These are phyloP conservation scores for Parasteatoda lunata DNA, from an alignment of 2,888 invertebrate genomes.

Conservation along the genomic window DNA sequence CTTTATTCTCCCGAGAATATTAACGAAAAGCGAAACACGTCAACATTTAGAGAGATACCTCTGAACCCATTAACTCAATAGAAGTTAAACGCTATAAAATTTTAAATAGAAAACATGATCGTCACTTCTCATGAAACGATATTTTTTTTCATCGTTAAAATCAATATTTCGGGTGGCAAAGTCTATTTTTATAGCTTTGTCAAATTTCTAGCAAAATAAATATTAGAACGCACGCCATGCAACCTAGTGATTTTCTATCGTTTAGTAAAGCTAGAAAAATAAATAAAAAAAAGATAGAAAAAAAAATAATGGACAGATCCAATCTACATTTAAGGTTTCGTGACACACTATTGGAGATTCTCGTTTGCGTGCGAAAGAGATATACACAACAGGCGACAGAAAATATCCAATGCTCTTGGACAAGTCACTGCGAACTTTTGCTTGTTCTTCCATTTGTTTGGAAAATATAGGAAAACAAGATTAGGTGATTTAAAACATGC, in stretches of 20 bases:
- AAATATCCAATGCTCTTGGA: background rate
- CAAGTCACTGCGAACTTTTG: constrained; percentile 1
- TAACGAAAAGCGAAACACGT: too few species aligned
- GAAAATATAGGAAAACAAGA: constrained; percentile 20
- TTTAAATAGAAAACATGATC: too few species aligned
- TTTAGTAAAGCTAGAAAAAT: background rate
- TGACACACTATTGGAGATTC: constrained; percentile 10
- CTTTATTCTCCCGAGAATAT: too few species aligned
- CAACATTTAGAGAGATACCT: too few species aligned
- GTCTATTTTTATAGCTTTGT: background rate
- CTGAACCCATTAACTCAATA: too few species aligned
- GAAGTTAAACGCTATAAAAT: too few species aligned
- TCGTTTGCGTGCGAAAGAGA: constrained; percentile 25
- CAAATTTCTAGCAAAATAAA: background rate
- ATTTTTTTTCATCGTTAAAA: too few species aligned
- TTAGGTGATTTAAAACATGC: background rate
- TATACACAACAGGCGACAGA: background rate
- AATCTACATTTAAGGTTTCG: constrained; percentile 14
- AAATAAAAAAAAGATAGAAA: background rate
- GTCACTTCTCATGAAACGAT: too few species aligned
- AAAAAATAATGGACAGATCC: background rate
- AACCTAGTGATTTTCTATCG: background rate
- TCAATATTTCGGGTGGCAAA: too few species aligned
- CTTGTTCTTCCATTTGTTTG: background rate
- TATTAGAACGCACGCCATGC: background rate